Base-by-base conservation (phyloP, 1,140 invertebrate genomes). In the Portunus trituberculatus region DNA sequence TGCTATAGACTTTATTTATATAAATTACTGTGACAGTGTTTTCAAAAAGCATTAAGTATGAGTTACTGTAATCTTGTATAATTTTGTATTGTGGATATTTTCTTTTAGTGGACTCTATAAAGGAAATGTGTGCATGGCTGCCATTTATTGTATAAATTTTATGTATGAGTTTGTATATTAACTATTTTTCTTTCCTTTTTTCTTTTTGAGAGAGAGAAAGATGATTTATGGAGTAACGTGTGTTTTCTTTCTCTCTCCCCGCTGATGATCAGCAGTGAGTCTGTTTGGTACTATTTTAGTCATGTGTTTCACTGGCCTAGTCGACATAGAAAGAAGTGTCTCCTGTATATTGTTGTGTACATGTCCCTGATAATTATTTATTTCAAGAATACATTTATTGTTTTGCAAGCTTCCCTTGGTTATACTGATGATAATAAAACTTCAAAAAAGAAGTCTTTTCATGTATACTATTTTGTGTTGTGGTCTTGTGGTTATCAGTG, bases 341-440 rank as follows among this genome's bases (percentile, higher is more conserved):
- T 76, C 67, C 67, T 76, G 67, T 76, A 76, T 76, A 76, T 76
- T 76, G 67, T 76, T 76, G 67, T 76, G 67, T 76, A 76, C 67
- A 76, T 76, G 67, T 76, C 67, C 67, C 25, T 76, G 67, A 76
- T 39, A 39, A 39, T 76, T 76, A 76, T 76, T 76, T 76, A 76
- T 76, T 76, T 76, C 67, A n/a, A 76, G 52, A 76, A 76, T n/a
- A 76, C 67, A 76, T n/a, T 76, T 76, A 76, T 76, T 20, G n/a
- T 76, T 76, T 76, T 76, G 67, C 67, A 76, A 76, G 67, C 25
- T 76, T 76, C 67, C 67, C 67, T 76, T 76, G 67, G 67, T 76
- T 76, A 76, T 76, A 76, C 67, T 76, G 67, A 76, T 76, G 67
- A 76, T 20, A 76, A n/a, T 76, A 76, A 76, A 76, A 76, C 67